Evolutionary conservation across 2,797 vertebrate genomes (phyloP), one percentile per base, ranked within the genome.

Genomic region (Galaxias olidus): DNA sequence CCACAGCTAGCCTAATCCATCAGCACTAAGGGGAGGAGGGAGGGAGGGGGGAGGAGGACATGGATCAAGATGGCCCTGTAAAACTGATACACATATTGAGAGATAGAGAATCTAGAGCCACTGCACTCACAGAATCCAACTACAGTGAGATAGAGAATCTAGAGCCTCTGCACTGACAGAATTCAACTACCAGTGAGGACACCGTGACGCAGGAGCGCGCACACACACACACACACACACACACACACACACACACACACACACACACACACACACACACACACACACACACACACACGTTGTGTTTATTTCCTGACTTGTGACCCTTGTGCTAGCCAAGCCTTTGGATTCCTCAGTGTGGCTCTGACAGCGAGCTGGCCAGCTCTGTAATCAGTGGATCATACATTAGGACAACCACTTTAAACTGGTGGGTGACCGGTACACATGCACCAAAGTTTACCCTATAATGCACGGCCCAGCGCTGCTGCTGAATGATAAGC

Each of bases 11-110:
- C 11, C 17, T 59, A 42, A 59, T 46, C 57, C 57, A 17, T 47
- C 45, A 59, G 44, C 46, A 45, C 40, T 43, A 67, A 61, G 78
- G 77, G 69, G 65, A 71, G 47, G 11, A 61, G 62, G 74, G 75
- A 72, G 65, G 46, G 54, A 49, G n/a, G 52, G 62, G 67, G 70
- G 55, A 46, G 45, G 61, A 44, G 53, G 64, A 42, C 30, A 20
- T 40, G 54, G 57, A 65, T 48, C 63, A 45, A 46, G 65, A 50
- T 41, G 66, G 50, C 30, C 30, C 30, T 30, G 30, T 30, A 30
- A 30, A 2, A 30, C 30, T 30, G 30, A 2, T 6, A 30, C 30
- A 6, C 6, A 30, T 30, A 30, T 30, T 30, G 30, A 30, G 6
- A 30, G 30, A 6, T 6, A 30, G 30, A 30, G 30, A 30, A 30